Percentiles rank a stretch among this genome's conserved stretches.
Conservation (phyloP, 2,113 vertebrate species). For the Myrmecobius fasciatus region DNA sequence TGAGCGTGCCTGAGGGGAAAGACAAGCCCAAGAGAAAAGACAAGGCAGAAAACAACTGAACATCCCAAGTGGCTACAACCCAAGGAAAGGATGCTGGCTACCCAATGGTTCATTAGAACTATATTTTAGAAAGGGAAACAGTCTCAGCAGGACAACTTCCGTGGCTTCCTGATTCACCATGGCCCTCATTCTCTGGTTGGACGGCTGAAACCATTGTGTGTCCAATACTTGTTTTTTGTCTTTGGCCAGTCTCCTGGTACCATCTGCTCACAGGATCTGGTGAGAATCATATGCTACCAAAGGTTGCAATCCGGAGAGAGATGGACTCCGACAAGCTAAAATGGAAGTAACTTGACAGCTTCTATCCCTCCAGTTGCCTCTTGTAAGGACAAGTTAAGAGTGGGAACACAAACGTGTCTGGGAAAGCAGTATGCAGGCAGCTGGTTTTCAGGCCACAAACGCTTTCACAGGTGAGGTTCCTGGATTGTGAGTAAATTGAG, state of each 20-base stretch:
- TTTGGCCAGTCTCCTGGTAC: slow-evolving; percentile 58
- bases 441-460: slow-evolving; percentile 95
- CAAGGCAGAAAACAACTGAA: slow-evolving; percentile 71
- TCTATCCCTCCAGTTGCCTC: slow-evolving; percentile 78
- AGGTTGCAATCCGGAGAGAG: slow-evolving; percentile 72
- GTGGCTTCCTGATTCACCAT: slow-evolving; percentile 81
- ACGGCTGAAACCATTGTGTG: slow-evolving; percentile 81
- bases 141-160: slow-evolving; percentile 51
- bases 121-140: slow-evolving; percentile 69
- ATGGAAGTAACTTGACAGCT: slow-evolving; percentile 90
- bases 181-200: slow-evolving; percentile 86
- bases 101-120: slow-evolving; percentile 75
- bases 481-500: background rate
- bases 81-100: slow-evolving; percentile 79
- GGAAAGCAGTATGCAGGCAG: slow-evolving; percentile 98
- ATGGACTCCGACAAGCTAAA: slow-evolving; percentile 86
- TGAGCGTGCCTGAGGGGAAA: slow-evolving; percentile 76
- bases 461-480: slow-evolving; percentile 94
- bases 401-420: slow-evolving; percentile 85
- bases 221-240: slow-evolving; percentile 45
- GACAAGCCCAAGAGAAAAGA: slow-evolving; percentile 72
- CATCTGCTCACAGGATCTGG: slow-evolving; percentile 54
- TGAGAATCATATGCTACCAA: slow-evolving; percentile 76
- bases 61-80: slow-evolving; percentile 58
- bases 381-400: slow-evolving; percentile 88